These are phyloP conservation scores for Gryllus bimaculatus DNA, from an alignment of 1,140 invertebrate genomes.

Conservation along the genomic window DNA sequence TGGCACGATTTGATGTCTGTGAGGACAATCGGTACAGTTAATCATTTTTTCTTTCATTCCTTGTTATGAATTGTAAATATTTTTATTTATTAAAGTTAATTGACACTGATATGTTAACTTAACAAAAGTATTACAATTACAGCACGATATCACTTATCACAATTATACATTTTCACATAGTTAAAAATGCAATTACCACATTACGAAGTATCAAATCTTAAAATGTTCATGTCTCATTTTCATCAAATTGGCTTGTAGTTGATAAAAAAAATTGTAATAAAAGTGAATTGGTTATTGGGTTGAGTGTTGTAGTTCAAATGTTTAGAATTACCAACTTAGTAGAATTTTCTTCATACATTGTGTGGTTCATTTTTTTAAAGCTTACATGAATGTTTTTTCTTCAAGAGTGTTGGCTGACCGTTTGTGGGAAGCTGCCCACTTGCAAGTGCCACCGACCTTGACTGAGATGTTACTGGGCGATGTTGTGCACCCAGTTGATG, in stretches of 20 bases:
- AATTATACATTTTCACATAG: too few species aligned
- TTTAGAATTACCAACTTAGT: not conserved
- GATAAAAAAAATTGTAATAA: too few species aligned
- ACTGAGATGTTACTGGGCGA: conserved; percentile 59
- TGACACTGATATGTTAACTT: not conserved
- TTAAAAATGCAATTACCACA: too few species aligned
- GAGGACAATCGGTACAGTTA: conserved; percentile 50
- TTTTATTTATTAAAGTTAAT: conserved; percentile 15
- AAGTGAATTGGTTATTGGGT: too few species aligned
- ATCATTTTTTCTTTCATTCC: too few species aligned
- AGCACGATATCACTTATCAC: too few species aligned
- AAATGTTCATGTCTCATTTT: too few species aligned
- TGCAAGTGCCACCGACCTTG: conserved; percentile 47
- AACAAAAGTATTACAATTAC: too few species aligned
- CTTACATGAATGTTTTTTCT: not conserved
- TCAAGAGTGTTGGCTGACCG: conserved; percentile 49
- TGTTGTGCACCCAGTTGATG: conserved; percentile 66
- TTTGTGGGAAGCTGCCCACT: conserved; percentile 53
- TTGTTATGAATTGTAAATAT: not conserved
- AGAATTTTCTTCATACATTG: not conserved
- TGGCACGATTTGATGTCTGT: conserved; percentile 63
- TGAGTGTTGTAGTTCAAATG: not conserved
- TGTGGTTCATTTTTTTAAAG: conserved; percentile 17
- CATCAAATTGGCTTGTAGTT: too few species aligned
- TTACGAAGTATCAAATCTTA: too few species aligned